Evolutionary conservation across 2,797 vertebrate species (phyloP).

Genomic region (Channa striata): DNA sequence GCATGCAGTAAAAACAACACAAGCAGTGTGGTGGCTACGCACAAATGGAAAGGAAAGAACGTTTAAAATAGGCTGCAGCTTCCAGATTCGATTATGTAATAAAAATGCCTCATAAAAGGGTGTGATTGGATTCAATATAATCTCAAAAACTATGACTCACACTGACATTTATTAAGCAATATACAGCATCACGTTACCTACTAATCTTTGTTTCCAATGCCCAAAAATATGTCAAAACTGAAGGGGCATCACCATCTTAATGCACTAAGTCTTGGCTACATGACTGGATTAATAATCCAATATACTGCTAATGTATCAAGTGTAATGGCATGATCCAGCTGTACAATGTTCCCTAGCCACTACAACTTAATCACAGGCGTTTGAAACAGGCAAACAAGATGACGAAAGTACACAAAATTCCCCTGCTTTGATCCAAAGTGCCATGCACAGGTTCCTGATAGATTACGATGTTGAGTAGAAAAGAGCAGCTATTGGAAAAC

Average conservation of each 20-base stretch:
- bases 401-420: conserved; percentile 34
- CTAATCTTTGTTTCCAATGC: conserved; percentile 2
- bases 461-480: conserved; percentile 45
- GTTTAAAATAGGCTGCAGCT: conserved; percentile 2
- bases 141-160: conserved; percentile 19
- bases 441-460: conserved; percentile 65
- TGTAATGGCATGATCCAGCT: conserved; percentile 14
- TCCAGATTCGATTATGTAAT: conserved; percentile 13
- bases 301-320: neutral
- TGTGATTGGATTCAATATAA: neutral
- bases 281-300: conserved; percentile 14
- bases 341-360: conserved; percentile 17
- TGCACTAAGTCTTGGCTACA: conserved; percentile 22
- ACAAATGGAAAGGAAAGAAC: neutral
- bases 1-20: conserved; percentile 8
- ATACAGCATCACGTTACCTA: conserved; percentile 19
- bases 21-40: conserved; percentile 19
- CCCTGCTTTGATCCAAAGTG: conserved; percentile 63
- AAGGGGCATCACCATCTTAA: conserved; percentile 21
- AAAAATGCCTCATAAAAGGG: conserved; percentile 4
- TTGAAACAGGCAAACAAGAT: conserved; percentile 48
- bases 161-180: conserved; percentile 23
- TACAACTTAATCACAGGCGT: conserved; percentile 44
- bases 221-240: neutral
- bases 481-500: conserved; percentile 63